A percentile compares a stretch with the other conserved stretches of the same genome.
phyloP scores from a whole-genome alignment of 2,888 invertebrate genomes.

The Anagyrus pseudococci region DNA sequence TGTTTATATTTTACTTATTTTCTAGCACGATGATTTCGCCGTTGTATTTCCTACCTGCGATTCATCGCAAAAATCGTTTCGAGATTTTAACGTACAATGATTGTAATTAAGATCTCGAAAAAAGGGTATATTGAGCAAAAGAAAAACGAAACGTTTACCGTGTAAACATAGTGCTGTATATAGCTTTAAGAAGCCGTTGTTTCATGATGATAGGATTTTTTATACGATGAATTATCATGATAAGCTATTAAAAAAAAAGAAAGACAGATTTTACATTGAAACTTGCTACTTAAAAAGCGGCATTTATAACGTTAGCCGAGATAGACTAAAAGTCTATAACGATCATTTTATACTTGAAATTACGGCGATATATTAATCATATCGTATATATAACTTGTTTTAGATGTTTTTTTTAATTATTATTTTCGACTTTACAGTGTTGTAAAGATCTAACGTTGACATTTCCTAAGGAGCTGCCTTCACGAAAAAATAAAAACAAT shows the following conservation, averaged over 20 bases:
- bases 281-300: slow-evolving; percentile 31
- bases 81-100: slow-evolving; percentile 11
- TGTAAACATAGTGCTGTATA: slow-evolving; percentile 45
- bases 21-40: slow-evolving; percentile 30
- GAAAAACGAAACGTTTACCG: slow-evolving; percentile 44
- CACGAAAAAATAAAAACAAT: slow-evolving; percentile 4
- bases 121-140: slow-evolving; percentile 14
- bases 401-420: slow-evolving; percentile 15
- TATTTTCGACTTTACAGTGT: slow-evolving; percentile 19
- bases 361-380: slow-evolving; percentile 14
- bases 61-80: slow-evolving; percentile 12
- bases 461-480: slow-evolving; percentile 32
- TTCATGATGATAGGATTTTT: slow-evolving; percentile 39
- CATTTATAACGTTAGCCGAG: slow-evolving; percentile 20
- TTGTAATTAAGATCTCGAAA: slow-evolving; percentile 29
- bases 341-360: slow-evolving; percentile 18
- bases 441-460: slow-evolving; percentile 29
- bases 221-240: slow-evolving; percentile 38
- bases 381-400: slow-evolving; percentile 21
- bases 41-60: slow-evolving; percentile 2
- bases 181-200: slow-evolving; percentile 30
- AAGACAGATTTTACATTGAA: slow-evolving; percentile 18
- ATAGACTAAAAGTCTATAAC: slow-evolving; percentile 20
- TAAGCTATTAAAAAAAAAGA: slow-evolving; percentile 10
- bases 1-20: slow-evolving; percentile 31